Evolutionary conservation across 2,888 invertebrate species (phyloP).

Genomic region (Germaria angustata): DNA sequence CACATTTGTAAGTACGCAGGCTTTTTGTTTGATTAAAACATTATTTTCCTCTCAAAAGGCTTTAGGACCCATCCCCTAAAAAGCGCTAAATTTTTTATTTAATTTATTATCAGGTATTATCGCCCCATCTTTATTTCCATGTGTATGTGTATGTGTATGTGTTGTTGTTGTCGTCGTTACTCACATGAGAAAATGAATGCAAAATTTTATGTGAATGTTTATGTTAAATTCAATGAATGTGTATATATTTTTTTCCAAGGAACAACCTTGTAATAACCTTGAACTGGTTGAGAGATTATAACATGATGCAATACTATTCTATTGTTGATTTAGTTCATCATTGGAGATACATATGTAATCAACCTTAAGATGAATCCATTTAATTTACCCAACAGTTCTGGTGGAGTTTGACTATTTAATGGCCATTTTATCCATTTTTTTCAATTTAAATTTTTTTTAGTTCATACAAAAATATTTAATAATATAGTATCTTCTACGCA

Average conservation of each 20-base stretch:
- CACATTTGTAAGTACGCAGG: not conserved
- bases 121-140: not conserved
- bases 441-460: too few relatives aligned
- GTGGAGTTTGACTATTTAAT: not conserved
- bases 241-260: not conserved
- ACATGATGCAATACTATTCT: not conserved
- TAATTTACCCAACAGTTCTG: not conserved
- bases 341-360: not conserved
- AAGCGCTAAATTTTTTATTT: not conserved
- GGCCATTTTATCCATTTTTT: too few relatives aligned
- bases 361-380: not conserved
- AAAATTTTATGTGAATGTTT: not conserved
- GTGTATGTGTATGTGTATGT: too few relatives aligned
- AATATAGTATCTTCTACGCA: too few relatives aligned
- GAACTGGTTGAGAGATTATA: not conserved
- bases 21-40: not conserved
- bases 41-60: not conserved
- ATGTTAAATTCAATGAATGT: not conserved
- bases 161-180: not conserved
- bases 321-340: constrained; percentile 9
- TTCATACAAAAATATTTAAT: too few relatives aligned
- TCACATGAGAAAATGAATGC: constrained; percentile 8
- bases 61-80: not conserved
- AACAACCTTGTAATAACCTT: constrained; percentile 46
- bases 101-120: not conserved